These are phyloP conservation scores for Zaprionus nigranus DNA, from an alignment of 1,140 invertebrate genomes.

Conservation along the genomic window DNA sequence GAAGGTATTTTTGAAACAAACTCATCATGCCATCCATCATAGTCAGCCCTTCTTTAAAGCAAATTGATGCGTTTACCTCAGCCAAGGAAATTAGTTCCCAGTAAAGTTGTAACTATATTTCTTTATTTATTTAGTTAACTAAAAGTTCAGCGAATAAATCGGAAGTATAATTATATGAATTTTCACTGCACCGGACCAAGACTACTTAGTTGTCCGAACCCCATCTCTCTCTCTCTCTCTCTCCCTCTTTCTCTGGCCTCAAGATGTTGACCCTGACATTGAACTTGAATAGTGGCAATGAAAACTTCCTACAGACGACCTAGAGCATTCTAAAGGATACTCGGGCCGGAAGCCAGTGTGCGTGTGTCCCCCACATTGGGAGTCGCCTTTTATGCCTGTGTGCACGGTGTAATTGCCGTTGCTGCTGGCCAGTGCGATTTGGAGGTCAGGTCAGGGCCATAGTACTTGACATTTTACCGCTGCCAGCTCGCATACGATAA, in stretches of 20 bases:
- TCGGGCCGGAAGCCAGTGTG: neutral
- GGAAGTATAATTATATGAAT: neutral
- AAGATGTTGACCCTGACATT: conserved; percentile 56
- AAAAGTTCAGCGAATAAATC: neutral
- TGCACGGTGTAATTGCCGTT: conserved; percentile 20
- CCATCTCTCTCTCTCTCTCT: neutral
- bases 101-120: neutral
- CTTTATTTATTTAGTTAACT: neutral
- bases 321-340: neutral
- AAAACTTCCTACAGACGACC: conserved; percentile 35
- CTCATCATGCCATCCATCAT: neutral
- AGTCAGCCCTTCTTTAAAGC: neutral
- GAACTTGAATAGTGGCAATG: conserved; percentile 61
- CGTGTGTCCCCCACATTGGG: neutral
- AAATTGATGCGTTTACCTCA: neutral
- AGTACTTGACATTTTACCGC: conserved; percentile 54
- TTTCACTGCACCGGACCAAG: neutral
- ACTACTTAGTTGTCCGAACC: too few species aligned
- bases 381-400: conserved; percentile 13
- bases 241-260: neutral
- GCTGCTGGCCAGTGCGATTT: conserved; percentile 6
- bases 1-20: conserved; percentile 23
- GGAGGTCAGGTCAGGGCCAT: conserved; percentile 64
- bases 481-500: conserved; percentile 36
- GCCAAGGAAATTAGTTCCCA: neutral